Evolutionary conservation across 1,140 invertebrate species (phyloP).

Genomic region (Cherax destructor): DNA sequence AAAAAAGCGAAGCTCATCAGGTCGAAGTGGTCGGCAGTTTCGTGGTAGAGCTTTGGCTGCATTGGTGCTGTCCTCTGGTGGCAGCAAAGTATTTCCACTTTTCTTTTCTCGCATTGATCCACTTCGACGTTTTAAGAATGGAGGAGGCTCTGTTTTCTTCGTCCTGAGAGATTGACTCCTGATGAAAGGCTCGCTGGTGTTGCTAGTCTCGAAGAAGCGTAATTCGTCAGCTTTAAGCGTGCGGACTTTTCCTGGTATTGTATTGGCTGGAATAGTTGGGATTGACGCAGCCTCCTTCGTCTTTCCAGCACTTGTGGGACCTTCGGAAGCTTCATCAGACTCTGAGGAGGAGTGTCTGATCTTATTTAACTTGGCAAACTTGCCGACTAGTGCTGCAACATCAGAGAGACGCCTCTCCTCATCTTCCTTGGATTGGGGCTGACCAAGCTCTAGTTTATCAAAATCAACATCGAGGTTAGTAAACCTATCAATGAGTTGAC

Average conservation of each 20-base stretch:
- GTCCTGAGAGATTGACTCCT: conserved; percentile 38
- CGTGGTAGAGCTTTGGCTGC: conserved; percentile 11
- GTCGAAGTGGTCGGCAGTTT: conserved; percentile 38
- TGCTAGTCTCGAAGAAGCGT: conserved; percentile 15
- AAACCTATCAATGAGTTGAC: conserved; percentile 39
- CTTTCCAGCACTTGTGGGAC: neutral
- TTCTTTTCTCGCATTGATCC: conserved; percentile 48
- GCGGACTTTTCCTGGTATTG: conserved; percentile 37
- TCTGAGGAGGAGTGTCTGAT: neutral
- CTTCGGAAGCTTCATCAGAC: neutral
- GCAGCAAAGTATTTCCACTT: neutral
- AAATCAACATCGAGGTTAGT: conserved; percentile 14
- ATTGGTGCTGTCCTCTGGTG: neutral
- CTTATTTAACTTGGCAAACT: conserved; percentile 27
- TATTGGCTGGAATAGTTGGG: conserved; percentile 24
- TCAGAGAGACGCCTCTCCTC: conserved; percentile 23
- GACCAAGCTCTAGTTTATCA: neutral
- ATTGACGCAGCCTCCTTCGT: conserved; percentile 21
- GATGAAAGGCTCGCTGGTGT: conserved; percentile 8
- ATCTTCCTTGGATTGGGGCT: no score
- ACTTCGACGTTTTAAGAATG: conserved; percentile 23
- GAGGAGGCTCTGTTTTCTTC: conserved; percentile 38
- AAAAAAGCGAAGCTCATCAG: conserved; percentile 52
- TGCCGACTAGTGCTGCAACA: conserved; percentile 24
- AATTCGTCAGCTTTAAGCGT: conserved; percentile 43